Base-by-base conservation (phyloP, 2,888 invertebrate genomes). In the Heliconius erato region DNA sequence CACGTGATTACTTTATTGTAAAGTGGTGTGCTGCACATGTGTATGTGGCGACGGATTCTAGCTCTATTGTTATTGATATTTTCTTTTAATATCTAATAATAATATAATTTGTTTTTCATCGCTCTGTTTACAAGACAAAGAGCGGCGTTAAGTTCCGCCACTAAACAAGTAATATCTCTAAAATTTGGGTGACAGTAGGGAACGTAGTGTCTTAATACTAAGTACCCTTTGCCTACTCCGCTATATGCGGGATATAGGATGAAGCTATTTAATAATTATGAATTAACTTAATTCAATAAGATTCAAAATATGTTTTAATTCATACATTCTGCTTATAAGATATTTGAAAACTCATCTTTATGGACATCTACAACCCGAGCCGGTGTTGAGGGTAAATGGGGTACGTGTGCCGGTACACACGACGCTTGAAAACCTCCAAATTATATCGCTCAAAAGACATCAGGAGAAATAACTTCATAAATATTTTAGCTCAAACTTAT, bases 1-100 rank as follows among this genome's bases (percentile, higher is more conserved):
- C 79, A 79, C 82, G 84, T 79, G 79, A 74, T 81, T 35, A 69
- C 40, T 74, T 65, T 74, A 74, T 74, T 65, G 71, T 79, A 44
- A 49, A 32, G 44, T 44, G 14, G 44, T 74, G 32, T 74, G 74
- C 74, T 35, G n/a, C 76, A 76, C 59, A 76, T 76, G 74, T 76
- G 74, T 76, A 74, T 74, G 23, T 44, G 19, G 28, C 19, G 49
- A 74, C 3, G 23, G 32, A 74, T 35, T 76, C 3, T 32, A 63
- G 63, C 23, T 76, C 35, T 59, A 35, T 63, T 63, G 59, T 59
- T 35, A 35, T 74, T 35, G 32, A 54, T n/a, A 16, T 63, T 16
- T 7, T 9, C 63, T 11, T 59, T 63, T 59, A 32, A 28, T 54
- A 59, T 14, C 4, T n/a, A 63, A 63, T n/a, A n/a, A n/a, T 12